Conservation (phyloP, 2,113 vertebrate genomes). For the pig (Sus scrofa) region DNA sequence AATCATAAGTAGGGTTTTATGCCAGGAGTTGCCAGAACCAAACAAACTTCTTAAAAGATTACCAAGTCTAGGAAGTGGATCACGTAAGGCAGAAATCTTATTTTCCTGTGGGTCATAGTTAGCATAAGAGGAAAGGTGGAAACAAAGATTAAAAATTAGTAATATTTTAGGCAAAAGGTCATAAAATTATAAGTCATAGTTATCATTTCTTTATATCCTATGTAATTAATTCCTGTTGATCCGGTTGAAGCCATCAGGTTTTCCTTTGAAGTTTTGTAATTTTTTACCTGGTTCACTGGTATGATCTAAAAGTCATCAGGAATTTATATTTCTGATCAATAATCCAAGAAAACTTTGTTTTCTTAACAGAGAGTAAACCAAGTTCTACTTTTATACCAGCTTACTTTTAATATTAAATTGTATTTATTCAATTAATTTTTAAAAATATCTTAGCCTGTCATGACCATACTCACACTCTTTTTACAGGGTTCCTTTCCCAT, state of each 20-base stretch:
- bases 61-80: background rate
- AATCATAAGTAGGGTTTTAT: background rate
- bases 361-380: background rate
- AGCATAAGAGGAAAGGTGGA: background rate
- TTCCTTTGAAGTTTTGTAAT: no score
- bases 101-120: background rate
- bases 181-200: background rate
- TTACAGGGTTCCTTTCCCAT: background rate
- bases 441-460: background rate
- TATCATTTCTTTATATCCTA: background rate
- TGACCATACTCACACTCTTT: background rate
- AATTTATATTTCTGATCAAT: background rate
- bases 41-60: background rate
- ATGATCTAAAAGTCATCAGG: background rate
- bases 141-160: background rate
- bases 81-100: background rate
- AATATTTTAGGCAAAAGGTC: background rate
- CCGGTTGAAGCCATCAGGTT: no score
- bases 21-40: background rate
- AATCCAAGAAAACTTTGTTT: background rate
- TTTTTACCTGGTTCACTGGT: background rate
- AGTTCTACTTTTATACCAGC: background rate
- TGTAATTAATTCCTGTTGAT: background rate
- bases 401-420: no score
- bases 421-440: no score